phyloP scores from a whole-genome alignment of 2,113 vertebrate genomes.

The Melozone crissalis region DNA sequence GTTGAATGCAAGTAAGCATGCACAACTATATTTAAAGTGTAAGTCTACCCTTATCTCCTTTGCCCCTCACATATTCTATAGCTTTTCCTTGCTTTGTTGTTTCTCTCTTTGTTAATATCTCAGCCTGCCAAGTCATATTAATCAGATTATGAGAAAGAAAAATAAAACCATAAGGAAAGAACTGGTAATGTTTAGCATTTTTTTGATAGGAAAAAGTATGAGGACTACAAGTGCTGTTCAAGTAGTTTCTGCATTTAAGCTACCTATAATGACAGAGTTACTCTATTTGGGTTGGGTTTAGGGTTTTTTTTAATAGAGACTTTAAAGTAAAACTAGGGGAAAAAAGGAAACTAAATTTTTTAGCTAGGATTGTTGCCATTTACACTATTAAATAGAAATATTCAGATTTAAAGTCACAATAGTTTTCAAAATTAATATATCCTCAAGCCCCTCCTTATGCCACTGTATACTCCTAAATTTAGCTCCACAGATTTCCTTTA shows the following conservation, averaged over 20 bases:
- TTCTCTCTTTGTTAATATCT: neutral
- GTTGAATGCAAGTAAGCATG: neutral
- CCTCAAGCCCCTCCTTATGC: neutral
- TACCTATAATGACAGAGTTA: neutral
- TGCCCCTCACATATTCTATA: neutral
- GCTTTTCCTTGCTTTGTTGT: neutral
- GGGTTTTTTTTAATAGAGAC: neutral
- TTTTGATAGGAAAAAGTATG: neutral
- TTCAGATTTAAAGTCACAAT: neutral
- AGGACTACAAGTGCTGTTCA: neutral
- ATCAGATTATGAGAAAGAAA: neutral
- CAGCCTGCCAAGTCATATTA: neutral
- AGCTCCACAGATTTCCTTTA: neutral
- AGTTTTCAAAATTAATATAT: neutral
- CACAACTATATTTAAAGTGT: neutral
- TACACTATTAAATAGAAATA: constrained; percentile 1
- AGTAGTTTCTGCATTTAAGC: constrained; percentile 4
- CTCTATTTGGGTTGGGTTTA: neutral
- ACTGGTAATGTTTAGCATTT: neutral
- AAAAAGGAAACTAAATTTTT: neutral
- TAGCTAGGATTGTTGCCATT: neutral
- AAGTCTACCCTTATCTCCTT: neutral
- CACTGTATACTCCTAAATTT: neutral
- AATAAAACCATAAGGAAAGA: neutral
- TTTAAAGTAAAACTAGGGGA: neutral